A percentile compares a stretch with the other conserved stretches of the same genome.
These are phyloP conservation scores for Parauchenoglanis punctatus DNA, from an alignment of 2,797 vertebrate genomes.

Conservation along the genomic window DNA sequence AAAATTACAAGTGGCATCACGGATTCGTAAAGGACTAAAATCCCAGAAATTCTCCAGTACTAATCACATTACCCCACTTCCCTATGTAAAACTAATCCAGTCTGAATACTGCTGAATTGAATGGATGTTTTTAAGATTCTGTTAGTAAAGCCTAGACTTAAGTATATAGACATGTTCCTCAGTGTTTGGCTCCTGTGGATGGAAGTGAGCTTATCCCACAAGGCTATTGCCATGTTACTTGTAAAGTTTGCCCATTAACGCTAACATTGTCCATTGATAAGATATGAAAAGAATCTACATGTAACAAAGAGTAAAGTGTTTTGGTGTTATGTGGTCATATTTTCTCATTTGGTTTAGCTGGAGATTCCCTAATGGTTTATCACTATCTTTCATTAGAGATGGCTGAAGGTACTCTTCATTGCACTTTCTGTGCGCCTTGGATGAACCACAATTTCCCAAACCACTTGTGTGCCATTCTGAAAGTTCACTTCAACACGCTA, in stretches of 20 bases:
- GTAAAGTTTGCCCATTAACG: background rate
- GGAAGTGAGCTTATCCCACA: background rate
- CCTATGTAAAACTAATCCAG: background rate
- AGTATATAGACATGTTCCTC: background rate
- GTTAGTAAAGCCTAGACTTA: background rate
- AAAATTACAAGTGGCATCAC: background rate
- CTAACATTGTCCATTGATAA: background rate
- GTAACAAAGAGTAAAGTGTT: background rate
- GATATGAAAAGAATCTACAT: background rate
- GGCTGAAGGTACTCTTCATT: background rate
- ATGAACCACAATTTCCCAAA: background rate
- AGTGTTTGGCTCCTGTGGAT: background rate
- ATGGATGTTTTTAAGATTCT: background rate
- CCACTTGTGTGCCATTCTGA: background rate
- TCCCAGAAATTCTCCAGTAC: background rate
- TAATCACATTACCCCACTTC: background rate
- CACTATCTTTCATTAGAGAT: background rate
- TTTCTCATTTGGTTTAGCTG: background rate
- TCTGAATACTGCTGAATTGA: background rate
- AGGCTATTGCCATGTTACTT: background rate
- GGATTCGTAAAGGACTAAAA: background rate
- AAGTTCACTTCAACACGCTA: background rate
- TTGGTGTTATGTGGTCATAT: background rate
- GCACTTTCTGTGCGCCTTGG: background rate
- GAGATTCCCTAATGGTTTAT: conserved; percentile 12